Base-by-base conservation (phyloP, 2,113 vertebrate species). In the Elachura formosa region DNA sequence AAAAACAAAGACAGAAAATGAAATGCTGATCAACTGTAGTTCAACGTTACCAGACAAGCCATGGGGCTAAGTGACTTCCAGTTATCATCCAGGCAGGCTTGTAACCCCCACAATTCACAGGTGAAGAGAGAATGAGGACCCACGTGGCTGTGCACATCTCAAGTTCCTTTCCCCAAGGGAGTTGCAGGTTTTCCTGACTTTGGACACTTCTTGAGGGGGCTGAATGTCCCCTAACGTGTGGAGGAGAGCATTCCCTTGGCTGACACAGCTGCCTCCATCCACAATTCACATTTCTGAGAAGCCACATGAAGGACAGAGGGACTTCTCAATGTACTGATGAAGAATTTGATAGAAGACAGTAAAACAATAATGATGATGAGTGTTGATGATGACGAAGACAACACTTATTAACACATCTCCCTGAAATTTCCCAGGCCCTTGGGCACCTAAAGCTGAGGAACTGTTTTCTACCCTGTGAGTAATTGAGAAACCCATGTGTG, bases 171-270 rank as follows among this genome's bases (percentile, higher is more conserved):
- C 10, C 19, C 9, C 56, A 43, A 41, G 14, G 31, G 58, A 59
- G 13, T 25, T 55, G 7, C 8, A 67, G 58, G 4, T 6, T 72
- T 72, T 51, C 36, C 45, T 64, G 26, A 26, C 11, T 40, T 49
- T 14, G 9, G 33, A 5, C 18, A 25, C 12, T 34, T 26, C 7
- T 18, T 51, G 26, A 25, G 6, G 9, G 16, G 5, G 1, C 8
- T 36, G 23, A 59, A 26, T 43, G 14, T 72, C 40, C 28, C 5
- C 26, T 61, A 9, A 40, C 0, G 0, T 45, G 34, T 34, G 21
- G 12, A 77, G 11, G 6, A 58, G 38, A 19, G 3, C 17, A 14
- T n/a, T 5, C 7, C 11, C 4, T 5, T 3, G 5, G 25, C 4
- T 68, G 21, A 31, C 24, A 13, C 10, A 68, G 15, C 34, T 83